Percentiles rank a stretch among this genome's conserved stretches.
Conservation (phyloP, 2,888 invertebrate species). For the Selenia dentaria region DNA sequence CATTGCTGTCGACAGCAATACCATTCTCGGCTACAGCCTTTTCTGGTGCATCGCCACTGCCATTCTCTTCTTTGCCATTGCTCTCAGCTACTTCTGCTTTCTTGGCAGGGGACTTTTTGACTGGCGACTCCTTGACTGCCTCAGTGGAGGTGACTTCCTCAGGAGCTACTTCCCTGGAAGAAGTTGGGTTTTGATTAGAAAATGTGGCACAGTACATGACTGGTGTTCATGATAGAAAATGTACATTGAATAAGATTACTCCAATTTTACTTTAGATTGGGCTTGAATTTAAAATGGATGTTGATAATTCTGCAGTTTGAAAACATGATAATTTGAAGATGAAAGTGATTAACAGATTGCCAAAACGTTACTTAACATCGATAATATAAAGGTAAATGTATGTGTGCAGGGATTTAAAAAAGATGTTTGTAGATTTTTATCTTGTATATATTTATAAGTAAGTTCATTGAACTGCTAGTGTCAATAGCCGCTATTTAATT, state of each 20-base stretch:
- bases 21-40: slow-evolving; percentile 72
- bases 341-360: no score
- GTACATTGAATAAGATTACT: no score
- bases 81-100: slow-evolving; percentile 77
- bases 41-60: slow-evolving; percentile 64
- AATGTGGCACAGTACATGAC: no score
- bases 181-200: slow-evolving; percentile 12
- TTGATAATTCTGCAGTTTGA: no score
- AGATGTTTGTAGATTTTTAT: not conserved
- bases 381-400: no score
- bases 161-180: slow-evolving; percentile 73
- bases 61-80: slow-evolving; percentile 78
- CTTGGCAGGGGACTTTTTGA: slow-evolving; percentile 79
- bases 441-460: no score
- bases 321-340: no score
- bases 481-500: slow-evolving; percentile 9
- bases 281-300: no score
- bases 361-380: no score
- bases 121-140: slow-evolving; percentile 74
- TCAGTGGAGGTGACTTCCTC: slow-evolving; percentile 80
- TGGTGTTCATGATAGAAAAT: no score
- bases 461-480: slow-evolving; percentile 5
- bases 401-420: no score
- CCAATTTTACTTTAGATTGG: no score
- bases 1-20: slow-evolving; percentile 75